Conservation (phyloP, 2,113 vertebrate genomes). For the Trochalopteron elliotii region DNA sequence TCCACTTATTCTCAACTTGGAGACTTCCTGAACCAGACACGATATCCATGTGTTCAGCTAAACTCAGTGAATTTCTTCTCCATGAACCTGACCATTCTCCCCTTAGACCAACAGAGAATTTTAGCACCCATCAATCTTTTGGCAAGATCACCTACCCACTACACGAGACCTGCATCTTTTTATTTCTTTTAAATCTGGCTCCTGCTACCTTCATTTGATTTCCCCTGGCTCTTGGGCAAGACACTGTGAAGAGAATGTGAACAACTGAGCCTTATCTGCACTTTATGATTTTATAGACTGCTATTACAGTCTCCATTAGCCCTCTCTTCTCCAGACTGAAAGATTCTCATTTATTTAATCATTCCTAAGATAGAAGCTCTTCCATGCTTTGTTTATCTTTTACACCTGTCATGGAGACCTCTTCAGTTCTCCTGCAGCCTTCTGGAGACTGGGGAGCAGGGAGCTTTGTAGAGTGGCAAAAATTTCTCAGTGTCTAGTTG, state of each 20-base stretch:
- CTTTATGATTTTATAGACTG: neutral
- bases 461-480: neutral
- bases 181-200: slow-evolving; percentile 15
- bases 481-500: neutral
- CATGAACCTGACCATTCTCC: neutral
- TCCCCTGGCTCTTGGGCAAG: slow-evolving; percentile 5
- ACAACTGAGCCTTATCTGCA: slow-evolving; percentile 15
- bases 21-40: neutral
- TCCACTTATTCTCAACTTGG: neutral
- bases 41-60: neutral
- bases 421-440: neutral
- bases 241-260: neutral
- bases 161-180: neutral
- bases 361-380: neutral
- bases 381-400: neutral
- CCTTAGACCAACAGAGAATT: neutral
- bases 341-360: slow-evolving; percentile 1
- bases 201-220: slow-evolving; percentile 13
- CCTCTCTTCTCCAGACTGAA: neutral
- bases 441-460: neutral
- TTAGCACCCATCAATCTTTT: neutral
- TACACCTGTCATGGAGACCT: neutral
- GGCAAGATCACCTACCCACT: neutral
- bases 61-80: neutral
- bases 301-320: neutral